Evolutionary conservation across 2,888 invertebrate genomes (phyloP).

Genomic region (Masnerella sp.): DNA sequence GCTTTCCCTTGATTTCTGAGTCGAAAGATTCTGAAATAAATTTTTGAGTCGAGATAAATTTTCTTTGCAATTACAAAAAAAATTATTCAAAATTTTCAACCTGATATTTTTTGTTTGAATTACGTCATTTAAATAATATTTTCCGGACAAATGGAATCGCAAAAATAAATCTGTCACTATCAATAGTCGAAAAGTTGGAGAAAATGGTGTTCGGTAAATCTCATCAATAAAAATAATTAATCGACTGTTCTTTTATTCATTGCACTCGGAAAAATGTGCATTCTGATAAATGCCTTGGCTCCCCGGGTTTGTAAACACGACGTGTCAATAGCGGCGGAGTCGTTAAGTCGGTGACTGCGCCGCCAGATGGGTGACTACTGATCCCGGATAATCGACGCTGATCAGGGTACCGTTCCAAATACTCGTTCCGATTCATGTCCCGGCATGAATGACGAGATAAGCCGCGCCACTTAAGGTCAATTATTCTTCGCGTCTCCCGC

Average conservation of each 20-base stretch:
- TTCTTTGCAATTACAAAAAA: too few relatives aligned
- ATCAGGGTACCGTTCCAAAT: conserved; percentile 68
- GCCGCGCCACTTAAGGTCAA: conserved; percentile 61
- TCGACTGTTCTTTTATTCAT: conserved; percentile 24
- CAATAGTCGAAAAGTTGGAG: too few relatives aligned
- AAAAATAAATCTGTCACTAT: too few relatives aligned
- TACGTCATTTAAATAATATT: too few relatives aligned
- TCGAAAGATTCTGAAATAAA: too few relatives aligned
- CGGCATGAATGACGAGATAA: conserved; percentile 64
- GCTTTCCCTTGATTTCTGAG: too few relatives aligned
- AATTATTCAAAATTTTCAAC: too few relatives aligned
- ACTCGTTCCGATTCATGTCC: conserved; percentile 71
- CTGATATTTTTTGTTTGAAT: too few relatives aligned
- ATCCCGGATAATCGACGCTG: conserved; percentile 76
- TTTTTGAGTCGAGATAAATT: too few relatives aligned
- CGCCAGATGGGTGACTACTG: conserved; percentile 73
- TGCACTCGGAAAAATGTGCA: conserved; percentile 12
- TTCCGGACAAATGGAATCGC: too few relatives aligned
- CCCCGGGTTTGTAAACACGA: conserved; percentile 51
- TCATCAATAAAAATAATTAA: conserved; percentile 30
- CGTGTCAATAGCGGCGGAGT: conserved; percentile 53
- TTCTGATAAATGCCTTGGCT: conserved; percentile 32
- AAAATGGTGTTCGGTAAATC: too few relatives aligned
- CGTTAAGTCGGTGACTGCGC: conserved; percentile 67
- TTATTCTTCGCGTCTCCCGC: conserved; percentile 31